Percentiles rank a stretch among this genome's conserved stretches.
Evolutionary conservation across 2,113 vertebrate species (phyloP).

Genomic region (Gallinago jamesoni): DNA sequence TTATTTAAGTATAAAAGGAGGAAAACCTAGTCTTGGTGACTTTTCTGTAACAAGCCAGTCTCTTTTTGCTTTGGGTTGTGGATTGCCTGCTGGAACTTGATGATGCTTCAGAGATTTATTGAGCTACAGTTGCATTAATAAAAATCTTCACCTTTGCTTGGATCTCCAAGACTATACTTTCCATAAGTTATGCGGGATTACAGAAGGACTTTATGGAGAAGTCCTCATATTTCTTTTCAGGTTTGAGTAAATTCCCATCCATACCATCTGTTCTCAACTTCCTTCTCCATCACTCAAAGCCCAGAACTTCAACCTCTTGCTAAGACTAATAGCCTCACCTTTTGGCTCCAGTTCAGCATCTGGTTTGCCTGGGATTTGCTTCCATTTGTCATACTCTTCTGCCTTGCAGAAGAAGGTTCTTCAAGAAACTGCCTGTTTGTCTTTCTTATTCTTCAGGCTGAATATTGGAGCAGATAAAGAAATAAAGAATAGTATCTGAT

Average conservation of each 20-base stretch:
- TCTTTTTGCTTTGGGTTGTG: not conserved
- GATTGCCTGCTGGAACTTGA: not conserved
- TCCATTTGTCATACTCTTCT: not conserved
- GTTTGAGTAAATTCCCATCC: not conserved
- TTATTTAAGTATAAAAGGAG: not conserved
- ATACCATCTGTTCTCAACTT: not conserved
- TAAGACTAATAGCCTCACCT: not conserved
- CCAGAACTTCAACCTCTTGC: not conserved
- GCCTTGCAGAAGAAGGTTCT: not conserved
- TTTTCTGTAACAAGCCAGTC: not conserved
- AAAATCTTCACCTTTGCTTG: constrained; percentile 33
- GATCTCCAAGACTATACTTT: not conserved
- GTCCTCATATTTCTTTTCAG: not conserved
- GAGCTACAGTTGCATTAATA: not conserved
- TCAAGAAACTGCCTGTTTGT: not conserved
- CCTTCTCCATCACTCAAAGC: not conserved
- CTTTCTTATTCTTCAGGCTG: not conserved
- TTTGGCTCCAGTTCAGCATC: not conserved
- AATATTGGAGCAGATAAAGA: not conserved
- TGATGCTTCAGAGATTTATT: constrained; percentile 1
- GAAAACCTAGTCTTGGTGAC: not conserved
- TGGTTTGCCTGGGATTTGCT: not conserved
- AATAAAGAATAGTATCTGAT: not conserved
- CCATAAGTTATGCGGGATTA: not conserved
- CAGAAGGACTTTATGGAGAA: not conserved